Evolutionary conservation across 2,113 vertebrate genomes (phyloP).

Genomic region (Lonchura striata): DNA sequence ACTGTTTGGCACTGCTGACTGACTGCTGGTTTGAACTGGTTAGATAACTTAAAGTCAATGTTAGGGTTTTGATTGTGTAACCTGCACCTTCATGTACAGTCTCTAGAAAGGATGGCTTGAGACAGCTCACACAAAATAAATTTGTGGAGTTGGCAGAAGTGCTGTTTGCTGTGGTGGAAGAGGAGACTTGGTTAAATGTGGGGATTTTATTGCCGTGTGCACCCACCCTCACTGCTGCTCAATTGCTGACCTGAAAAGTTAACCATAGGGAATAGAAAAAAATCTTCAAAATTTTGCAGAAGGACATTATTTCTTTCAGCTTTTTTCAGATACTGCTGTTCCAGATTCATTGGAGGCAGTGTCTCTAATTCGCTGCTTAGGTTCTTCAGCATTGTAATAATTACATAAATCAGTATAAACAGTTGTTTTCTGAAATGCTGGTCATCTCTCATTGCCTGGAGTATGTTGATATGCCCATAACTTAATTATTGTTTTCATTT

Average conservation of each 20-base stretch:
- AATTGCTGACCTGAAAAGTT: background rate
- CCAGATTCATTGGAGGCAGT: background rate
- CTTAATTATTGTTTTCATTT: conserved; percentile 38
- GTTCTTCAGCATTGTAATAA: background rate
- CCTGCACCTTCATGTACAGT: background rate
- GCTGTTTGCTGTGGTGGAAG: background rate
- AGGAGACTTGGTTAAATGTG: background rate
- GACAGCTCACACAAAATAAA: background rate
- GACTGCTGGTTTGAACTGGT: background rate
- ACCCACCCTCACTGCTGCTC: background rate
- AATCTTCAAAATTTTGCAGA: background rate
- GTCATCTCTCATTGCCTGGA: background rate
- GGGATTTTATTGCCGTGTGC: background rate
- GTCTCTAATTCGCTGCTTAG: background rate
- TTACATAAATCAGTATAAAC: background rate
- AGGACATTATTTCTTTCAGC: background rate
- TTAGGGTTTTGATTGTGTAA: background rate
- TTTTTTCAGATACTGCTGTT: background rate
- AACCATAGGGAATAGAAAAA: background rate
- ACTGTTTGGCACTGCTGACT: background rate
- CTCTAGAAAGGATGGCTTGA: background rate
- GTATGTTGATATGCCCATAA: background rate
- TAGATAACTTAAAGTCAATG: background rate
- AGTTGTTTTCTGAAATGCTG: background rate
- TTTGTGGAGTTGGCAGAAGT: background rate